Conservation (phyloP, 1,140 invertebrate genomes). For the Cyphomyrmex costatus region DNA sequence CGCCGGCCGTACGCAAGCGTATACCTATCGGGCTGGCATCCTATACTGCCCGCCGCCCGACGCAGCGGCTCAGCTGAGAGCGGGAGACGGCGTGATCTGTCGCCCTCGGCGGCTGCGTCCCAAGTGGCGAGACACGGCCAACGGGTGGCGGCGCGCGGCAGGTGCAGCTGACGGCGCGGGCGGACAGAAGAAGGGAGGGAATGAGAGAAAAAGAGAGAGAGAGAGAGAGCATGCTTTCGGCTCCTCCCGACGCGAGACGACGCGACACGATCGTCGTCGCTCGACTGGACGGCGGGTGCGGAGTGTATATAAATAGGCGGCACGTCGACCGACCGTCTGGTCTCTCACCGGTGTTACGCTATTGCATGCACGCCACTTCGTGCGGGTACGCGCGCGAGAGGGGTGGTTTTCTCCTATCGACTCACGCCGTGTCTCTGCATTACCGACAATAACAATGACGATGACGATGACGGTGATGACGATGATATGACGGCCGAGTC, state of each 20-base stretch:
- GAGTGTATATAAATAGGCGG: constrained; percentile 76
- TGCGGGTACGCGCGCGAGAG: constrained; percentile 50
- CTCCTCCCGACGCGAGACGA: constrained; percentile 68
- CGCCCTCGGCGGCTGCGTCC: constrained; percentile 65
- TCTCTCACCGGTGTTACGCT: constrained; percentile 65
- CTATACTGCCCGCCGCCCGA: not conserved
- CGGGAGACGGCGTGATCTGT: constrained; percentile 20
- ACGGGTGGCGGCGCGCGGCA: constrained; percentile 50
- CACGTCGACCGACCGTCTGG: constrained; percentile 73
- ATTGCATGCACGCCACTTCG: constrained; percentile 67
- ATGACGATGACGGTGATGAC: not conserved
- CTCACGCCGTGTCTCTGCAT: constrained; percentile 61
- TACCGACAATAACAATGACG: constrained; percentile 60
- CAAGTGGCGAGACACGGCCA: constrained; percentile 64
- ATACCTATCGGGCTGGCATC: too few species aligned
- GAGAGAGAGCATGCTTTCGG: constrained; percentile 41
- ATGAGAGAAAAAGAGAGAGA: not conserved
- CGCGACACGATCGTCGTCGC: constrained; percentile 72
- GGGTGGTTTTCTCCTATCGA: constrained; percentile 72
- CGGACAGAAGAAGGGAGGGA: not conserved
- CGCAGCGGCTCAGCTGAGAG: constrained; percentile 25
- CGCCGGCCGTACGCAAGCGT: not conserved
- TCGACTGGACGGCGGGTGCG: constrained; percentile 64
- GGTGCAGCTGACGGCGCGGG: constrained; percentile 54
- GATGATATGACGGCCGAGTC: not conserved